Evolutionary conservation across 2,113 vertebrate species (phyloP).

Genomic region (Nothoprocta perdicaria): DNA sequence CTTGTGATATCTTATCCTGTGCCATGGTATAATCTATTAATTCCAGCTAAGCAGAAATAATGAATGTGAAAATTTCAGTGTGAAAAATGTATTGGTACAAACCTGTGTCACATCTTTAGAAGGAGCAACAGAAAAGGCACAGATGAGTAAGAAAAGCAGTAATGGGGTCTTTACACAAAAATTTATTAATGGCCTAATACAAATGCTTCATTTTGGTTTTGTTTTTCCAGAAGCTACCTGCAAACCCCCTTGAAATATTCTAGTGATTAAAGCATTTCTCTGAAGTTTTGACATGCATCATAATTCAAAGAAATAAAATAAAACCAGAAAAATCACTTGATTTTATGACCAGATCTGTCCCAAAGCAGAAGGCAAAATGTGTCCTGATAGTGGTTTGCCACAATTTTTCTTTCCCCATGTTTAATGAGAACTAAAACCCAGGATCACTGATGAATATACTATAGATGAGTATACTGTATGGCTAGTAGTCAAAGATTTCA

Average conservation of each 20-base stretch:
- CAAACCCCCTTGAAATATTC: neutral
- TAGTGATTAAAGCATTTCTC: neutral
- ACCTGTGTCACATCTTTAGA: neutral
- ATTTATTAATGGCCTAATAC: neutral
- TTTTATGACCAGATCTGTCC: neutral
- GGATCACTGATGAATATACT: neutral
- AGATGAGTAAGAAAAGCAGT: neutral
- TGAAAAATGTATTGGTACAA: neutral
- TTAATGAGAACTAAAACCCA: neutral
- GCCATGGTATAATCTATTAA: neutral
- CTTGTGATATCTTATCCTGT: neutral
- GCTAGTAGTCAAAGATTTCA: neutral
- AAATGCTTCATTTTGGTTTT: neutral
- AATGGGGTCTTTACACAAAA: neutral
- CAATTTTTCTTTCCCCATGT: neutral
- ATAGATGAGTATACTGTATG: neutral
- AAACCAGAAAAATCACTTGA: neutral
- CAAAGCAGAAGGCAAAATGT: neutral
- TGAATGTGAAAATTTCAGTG: neutral
- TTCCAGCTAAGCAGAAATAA: neutral
- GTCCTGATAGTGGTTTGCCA: neutral
- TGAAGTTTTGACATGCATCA: neutral
- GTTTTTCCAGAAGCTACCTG: neutral
- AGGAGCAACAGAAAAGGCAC: neutral
- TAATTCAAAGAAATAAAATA: neutral